Conservation (phyloP, 2,888 invertebrate genomes). For the Leucophora obtusa region DNA sequence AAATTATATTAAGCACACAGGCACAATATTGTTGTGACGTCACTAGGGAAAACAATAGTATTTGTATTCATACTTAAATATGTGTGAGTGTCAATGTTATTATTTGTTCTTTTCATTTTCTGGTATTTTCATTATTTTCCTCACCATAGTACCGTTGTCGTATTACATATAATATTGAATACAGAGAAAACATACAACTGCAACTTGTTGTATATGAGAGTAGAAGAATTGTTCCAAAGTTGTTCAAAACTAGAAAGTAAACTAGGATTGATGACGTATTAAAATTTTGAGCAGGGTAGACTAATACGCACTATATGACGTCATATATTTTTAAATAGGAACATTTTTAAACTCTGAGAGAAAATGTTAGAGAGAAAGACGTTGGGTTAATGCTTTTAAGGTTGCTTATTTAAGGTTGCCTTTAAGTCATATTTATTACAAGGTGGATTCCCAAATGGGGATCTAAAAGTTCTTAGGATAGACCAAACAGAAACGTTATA, state of each 20-base stretch:
- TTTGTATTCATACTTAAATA: background rate
- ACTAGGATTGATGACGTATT: slow-evolving; percentile 56
- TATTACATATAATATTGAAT: background rate
- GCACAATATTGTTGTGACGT: slow-evolving; percentile 48
- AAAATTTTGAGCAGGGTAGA: slow-evolving; percentile 20
- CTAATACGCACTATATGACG: slow-evolving; percentile 44
- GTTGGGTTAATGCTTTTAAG: background rate
- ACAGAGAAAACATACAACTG: slow-evolving; percentile 59
- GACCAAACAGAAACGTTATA: no score
- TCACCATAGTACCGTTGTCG: background rate
- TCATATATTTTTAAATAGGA: slow-evolving; percentile 50
- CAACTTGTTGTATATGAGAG: slow-evolving; percentile 60
- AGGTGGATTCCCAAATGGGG: no score
- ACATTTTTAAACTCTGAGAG: slow-evolving; percentile 14
- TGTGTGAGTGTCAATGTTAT: background rate
- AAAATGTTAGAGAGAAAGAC: background rate
- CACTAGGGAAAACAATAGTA: slow-evolving; percentile 38
- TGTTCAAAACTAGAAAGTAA: background rate
- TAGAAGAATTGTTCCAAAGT: background rate
- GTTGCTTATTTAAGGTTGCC: slow-evolving; percentile 9
- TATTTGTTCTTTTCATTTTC: background rate
- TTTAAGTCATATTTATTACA: background rate
- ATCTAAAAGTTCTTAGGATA: no score
- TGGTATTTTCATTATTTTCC: slow-evolving; percentile 25
- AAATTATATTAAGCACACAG: slow-evolving; percentile 17